A percentile compares a stretch with the other conserved stretches of the same genome.
These are phyloP conservation scores for Phalacrocorax carbo DNA, from an alignment of 2,113 vertebrate species.

Conservation along the genomic window DNA sequence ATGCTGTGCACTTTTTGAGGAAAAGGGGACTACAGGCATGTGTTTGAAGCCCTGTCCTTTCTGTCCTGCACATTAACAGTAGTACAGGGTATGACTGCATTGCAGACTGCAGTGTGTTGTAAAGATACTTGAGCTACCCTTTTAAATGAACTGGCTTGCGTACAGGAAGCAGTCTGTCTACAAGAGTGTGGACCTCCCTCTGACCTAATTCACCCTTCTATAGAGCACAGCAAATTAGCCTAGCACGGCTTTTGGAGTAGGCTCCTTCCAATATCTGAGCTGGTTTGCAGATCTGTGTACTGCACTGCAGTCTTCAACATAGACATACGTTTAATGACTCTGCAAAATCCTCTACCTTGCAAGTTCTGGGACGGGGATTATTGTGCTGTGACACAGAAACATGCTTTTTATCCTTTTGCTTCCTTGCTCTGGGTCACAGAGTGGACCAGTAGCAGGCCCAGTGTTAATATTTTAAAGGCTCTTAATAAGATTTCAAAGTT, in stretches of 20 bases:
- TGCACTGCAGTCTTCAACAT: slow-evolving; percentile 56
- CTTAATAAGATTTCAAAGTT: slow-evolving; percentile 38
- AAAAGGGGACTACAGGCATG: neutral
- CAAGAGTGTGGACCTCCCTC: neutral
- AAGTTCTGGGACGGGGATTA: neutral
- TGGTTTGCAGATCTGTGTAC: neutral
- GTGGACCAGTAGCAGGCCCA: neutral
- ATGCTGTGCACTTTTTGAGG: neutral
- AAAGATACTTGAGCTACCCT: neutral
- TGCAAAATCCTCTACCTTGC: slow-evolving; percentile 37
- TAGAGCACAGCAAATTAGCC: neutral
- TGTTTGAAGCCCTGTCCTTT: neutral
- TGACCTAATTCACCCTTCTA: neutral
- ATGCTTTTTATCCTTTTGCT: neutral
- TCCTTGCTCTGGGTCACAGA: neutral
- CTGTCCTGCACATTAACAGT: neutral
- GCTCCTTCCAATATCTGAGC: neutral
- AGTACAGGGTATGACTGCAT: slow-evolving; percentile 26
- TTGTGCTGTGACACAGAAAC: slow-evolving; percentile 1
- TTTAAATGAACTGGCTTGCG: neutral
- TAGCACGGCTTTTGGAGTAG: neutral
- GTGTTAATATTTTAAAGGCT: slow-evolving; percentile 34
- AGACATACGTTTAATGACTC: slow-evolving; percentile 37
- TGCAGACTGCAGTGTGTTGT: slow-evolving; percentile 11
- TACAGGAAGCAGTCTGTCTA: neutral